phyloP scores from a whole-genome alignment of 2,888 invertebrate genomes.

The Pegoplata infirma region DNA sequence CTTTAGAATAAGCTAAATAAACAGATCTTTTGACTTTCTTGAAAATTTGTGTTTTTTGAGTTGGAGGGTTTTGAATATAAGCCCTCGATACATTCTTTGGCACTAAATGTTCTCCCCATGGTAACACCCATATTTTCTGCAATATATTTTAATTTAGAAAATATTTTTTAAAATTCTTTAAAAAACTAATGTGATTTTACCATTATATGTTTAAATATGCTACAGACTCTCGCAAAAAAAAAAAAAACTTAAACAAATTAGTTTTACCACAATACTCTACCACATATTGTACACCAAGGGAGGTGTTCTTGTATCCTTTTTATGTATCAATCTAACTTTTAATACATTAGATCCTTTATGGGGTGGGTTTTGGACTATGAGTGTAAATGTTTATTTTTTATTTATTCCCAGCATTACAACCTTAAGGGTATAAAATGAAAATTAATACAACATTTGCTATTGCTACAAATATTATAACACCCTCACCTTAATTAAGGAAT shows the following conservation, averaged over 20 bases:
- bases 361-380: slow-evolving; percentile 21
- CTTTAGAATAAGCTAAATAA: too few species aligned
- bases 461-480: slow-evolving; percentile 61
- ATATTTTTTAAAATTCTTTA: slow-evolving; percentile 28
- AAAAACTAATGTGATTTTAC: slow-evolving; percentile 51
- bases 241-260: slow-evolving; percentile 53
- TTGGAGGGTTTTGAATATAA: too few species aligned
- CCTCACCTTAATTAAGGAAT: slow-evolving; percentile 42
- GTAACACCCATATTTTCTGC: slow-evolving; percentile 32
- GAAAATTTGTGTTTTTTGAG: too few species aligned
- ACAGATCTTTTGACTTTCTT: too few species aligned
- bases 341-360: not conserved
- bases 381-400: slow-evolving; percentile 6
- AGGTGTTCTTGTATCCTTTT: slow-evolving; percentile 57
- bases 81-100: too few species aligned
- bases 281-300: slow-evolving; percentile 56
- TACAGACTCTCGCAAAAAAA: not conserved
- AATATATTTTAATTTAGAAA: slow-evolving; percentile 55
- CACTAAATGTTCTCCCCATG: too few species aligned
- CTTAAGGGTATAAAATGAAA: slow-evolving; percentile 60
- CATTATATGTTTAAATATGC: slow-evolving; percentile 16
- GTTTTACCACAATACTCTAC: slow-evolving; percentile 59
- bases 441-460: slow-evolving; percentile 56
- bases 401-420: slow-evolving; percentile 52
- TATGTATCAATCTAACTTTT: not conserved